Conservation (phyloP, 1,140 invertebrate species). For the Drosophila paulistorum region DNA sequence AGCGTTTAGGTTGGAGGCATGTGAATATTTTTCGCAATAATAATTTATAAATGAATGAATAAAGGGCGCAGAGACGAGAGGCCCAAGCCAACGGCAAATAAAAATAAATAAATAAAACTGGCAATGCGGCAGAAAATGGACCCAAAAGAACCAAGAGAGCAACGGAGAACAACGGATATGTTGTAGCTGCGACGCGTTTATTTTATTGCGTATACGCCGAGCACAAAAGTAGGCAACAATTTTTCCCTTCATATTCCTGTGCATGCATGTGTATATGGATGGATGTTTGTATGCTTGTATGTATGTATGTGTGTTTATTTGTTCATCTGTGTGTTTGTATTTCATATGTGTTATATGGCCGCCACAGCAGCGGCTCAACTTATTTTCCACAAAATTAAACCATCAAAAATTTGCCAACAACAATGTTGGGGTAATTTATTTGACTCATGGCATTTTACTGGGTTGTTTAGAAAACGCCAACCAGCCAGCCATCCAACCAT, state of each 20-base stretch:
- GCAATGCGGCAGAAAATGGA: constrained; percentile 77
- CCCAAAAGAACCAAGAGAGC: constrained; percentile 32
- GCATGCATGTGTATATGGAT: constrained; percentile 15
- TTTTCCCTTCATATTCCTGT: constrained; percentile 28
- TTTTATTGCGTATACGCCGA: constrained; percentile 78
- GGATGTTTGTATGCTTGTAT: constrained; percentile 28
- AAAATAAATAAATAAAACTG: constrained; percentile 75
- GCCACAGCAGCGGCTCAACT: constrained; percentile 77
- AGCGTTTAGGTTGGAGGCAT: constrained; percentile 43
- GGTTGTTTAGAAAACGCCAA: constrained; percentile 53
- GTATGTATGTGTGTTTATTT: constrained; percentile 33
- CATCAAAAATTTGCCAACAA: constrained; percentile 81
- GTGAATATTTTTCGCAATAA: constrained; percentile 66
- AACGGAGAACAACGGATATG: constrained; percentile 55
- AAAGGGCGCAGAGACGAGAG: constrained; percentile 58
- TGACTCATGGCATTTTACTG: constrained; percentile 71
- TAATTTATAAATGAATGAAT: constrained; percentile 81
- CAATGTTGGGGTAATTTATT: constrained; percentile 80
- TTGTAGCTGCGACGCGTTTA: constrained; percentile 76
- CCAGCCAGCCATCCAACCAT: constrained; percentile 29
- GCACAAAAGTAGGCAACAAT: constrained; percentile 69
- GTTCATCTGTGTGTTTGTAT: constrained; percentile 43
- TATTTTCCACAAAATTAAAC: constrained; percentile 81
- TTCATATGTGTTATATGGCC: constrained; percentile 63
- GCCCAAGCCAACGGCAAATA: constrained; percentile 55